phyloP scores from a whole-genome alignment of 2,113 vertebrate species.

The Acanthochromis polyacanthus region DNA sequence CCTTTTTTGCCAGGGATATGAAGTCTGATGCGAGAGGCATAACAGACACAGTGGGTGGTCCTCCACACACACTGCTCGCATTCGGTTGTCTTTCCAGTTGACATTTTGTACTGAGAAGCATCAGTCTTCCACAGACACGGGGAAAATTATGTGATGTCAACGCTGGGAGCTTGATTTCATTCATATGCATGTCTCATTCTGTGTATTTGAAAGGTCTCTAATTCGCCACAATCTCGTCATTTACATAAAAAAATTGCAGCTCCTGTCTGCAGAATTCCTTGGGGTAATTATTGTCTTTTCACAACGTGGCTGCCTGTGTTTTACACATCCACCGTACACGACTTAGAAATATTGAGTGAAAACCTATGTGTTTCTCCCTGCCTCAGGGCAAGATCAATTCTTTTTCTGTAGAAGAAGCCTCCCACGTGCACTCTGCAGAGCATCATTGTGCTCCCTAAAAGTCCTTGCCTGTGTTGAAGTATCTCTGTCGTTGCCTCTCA shows the following conservation, averaged over 20 bases:
- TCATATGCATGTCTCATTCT: conserved; percentile 11
- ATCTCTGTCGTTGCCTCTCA: conserved; percentile 71
- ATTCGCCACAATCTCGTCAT: conserved; percentile 15
- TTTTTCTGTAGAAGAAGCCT: conserved; percentile 52
- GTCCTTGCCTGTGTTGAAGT: conserved; percentile 68
- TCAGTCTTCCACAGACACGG: not conserved
- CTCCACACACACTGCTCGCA: not conserved
- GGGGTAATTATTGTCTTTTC: conserved; percentile 54
- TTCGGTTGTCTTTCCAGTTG: conserved; percentile 31
- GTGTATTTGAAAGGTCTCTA: conserved; percentile 15
- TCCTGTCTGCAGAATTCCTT: conserved; percentile 31
- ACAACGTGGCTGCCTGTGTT: not conserved
- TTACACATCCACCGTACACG: conserved; percentile 33
- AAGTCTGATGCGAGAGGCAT: conserved; percentile 36
- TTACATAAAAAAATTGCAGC: conserved; percentile 43
- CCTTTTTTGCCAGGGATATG: conserved; percentile 30
- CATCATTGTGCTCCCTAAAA: conserved; percentile 65
- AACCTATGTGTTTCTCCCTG: not conserved
- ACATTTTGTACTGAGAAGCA: conserved; percentile 24
- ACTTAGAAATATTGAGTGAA: conserved; percentile 41
- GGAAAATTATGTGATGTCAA: not conserved
- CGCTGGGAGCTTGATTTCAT: not conserved
- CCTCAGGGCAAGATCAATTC: conserved; percentile 39
- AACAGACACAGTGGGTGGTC: conserved; percentile 29
- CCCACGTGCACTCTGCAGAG: conserved; percentile 67